phyloP scores from a whole-genome alignment of 2,797 vertebrate genomes.

The Onychomys torridus region DNA sequence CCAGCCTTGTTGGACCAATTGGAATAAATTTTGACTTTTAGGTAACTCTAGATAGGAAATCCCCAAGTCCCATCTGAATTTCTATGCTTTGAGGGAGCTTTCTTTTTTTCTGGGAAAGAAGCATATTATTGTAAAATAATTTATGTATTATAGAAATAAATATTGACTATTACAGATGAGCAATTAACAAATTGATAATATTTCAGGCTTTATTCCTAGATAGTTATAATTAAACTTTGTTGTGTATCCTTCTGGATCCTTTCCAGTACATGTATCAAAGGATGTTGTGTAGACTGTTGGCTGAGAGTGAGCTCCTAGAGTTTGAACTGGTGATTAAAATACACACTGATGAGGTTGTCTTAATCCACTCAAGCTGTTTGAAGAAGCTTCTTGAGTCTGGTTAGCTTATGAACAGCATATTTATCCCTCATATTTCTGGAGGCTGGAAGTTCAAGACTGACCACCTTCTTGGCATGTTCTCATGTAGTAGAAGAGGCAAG shows the following conservation, averaged over 20 bases:
- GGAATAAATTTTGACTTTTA: slow-evolving; percentile 12
- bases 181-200: neutral
- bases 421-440: neutral
- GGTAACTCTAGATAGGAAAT: slow-evolving; percentile 1
- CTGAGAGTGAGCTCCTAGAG: neutral
- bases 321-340: neutral
- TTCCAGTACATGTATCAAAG: neutral
- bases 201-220: neutral
- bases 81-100: neutral
- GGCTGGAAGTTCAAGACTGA: no score
- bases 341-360: neutral
- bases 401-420: neutral
- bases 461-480: neutral
- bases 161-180: neutral
- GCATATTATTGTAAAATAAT: neutral
- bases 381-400: neutral
- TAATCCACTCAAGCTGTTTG: neutral
- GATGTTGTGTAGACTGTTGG: neutral
- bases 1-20: neutral
- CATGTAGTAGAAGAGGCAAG: neutral
- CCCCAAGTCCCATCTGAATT: neutral
- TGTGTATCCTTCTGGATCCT: neutral
- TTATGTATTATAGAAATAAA: neutral
- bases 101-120: slow-evolving; percentile 24
- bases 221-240: neutral